Percentiles rank a stretch among this genome's conserved stretches.
phyloP scores from a whole-genome alignment of 1,140 invertebrate species.

The Drosophila tani region DNA sequence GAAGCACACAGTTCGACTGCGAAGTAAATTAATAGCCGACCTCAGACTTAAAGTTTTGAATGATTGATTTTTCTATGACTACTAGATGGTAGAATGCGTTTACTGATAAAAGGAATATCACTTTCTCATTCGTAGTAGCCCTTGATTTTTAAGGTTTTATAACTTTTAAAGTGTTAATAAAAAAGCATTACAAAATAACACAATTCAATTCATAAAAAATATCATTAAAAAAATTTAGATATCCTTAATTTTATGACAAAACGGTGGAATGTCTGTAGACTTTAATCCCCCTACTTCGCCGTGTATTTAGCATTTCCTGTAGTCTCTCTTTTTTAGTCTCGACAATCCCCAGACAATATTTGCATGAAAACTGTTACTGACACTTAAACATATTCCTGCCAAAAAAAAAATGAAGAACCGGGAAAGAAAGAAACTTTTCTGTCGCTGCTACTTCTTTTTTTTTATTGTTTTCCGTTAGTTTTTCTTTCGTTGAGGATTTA shows the following conservation, averaged over 20 bases:
- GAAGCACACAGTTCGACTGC: not conserved
- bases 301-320: constrained; percentile 21
- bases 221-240: too few relatives aligned
- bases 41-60: not conserved
- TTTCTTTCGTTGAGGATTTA: constrained; percentile 11
- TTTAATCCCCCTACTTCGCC: constrained; percentile 25
- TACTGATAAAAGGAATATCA: too few relatives aligned
- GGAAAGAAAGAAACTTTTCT: constrained; percentile 28
- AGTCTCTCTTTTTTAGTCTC: constrained; percentile 10
- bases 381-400: constrained; percentile 77
- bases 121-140: too few relatives aligned
- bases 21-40: not conserved
- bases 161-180: too few relatives aligned
- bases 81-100: too few relatives aligned
- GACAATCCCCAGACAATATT: constrained; percentile 73
- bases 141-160: too few relatives aligned
- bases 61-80: too few relatives aligned
- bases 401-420: constrained; percentile 49
- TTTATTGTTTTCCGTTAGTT: constrained; percentile 56
- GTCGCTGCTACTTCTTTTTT: constrained; percentile 56
- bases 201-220: too few relatives aligned
- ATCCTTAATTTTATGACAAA: not conserved
- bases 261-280: not conserved
- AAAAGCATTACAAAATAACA: too few relatives aligned
- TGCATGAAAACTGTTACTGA: constrained; percentile 81